Evolutionary conservation across 2,797 vertebrate species (phyloP), one percentile per base, ranked within the genome.

Genomic region (Echeneis naucrates): DNA sequence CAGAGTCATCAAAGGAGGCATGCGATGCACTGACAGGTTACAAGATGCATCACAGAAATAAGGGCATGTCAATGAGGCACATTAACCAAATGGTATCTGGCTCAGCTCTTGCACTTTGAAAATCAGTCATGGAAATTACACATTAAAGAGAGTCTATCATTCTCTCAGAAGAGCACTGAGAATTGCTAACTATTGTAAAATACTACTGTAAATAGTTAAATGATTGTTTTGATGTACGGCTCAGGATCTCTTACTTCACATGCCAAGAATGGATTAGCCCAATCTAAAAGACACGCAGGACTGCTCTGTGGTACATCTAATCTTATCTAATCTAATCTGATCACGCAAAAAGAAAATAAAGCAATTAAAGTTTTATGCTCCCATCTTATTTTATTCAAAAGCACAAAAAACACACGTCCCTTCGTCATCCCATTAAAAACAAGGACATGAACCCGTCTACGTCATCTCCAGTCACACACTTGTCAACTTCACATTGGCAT

Each of bases 221-320:
- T 35, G 44, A 56, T 62, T 81, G 70, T 77, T 81, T 80, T 73
- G 51, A 71, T 11, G 1, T 32, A 68, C 37, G 44, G 67, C 35
- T 73, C 47, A 77, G 32, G 60, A 77, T 77, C 19, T 33, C 16
- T 73, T 38, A 32, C 54, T 13, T 62, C 8, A 40, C 50, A 75
- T 75, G 75, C 72, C 85, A 83, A 68, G 75, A 75, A 75, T 32
- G 13, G 85, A 88, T 91, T 87, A 83, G 13, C 33, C 24, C 51
- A 68, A 71, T 75, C 78, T 51, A 37, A 70, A 51, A 71, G 37
- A 72, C 85, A 78, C 72, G 78, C 72, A 68, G 52, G 45, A 68
- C 45, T 69, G 52, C 61, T 72, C 66, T 62, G 60, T 80, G 45
- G 33, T 35, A 54, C 69, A 56, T 74, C 62, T 60, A 72, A 82